Conservation (phyloP, 2,888 invertebrate genomes). For the Lasius fuliginosus region DNA sequence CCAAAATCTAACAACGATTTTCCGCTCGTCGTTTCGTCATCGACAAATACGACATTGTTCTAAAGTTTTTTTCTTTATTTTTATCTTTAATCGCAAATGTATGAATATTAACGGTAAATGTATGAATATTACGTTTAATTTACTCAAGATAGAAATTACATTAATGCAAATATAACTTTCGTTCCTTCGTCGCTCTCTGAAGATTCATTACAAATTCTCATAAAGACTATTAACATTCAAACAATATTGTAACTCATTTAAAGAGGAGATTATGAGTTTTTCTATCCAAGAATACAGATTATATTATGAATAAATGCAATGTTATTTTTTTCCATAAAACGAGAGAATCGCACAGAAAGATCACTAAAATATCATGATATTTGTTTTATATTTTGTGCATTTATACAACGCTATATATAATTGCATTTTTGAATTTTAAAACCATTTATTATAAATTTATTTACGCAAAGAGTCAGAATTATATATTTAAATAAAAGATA, state of each 20-base stretch:
- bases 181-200: not conserved
- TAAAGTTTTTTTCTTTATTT: not conserved
- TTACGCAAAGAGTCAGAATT: not conserved
- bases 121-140: constrained; percentile 21
- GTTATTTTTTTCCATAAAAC: not conserved
- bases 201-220: constrained; percentile 16
- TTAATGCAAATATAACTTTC: constrained; percentile 16
- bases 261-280: constrained; percentile 1
- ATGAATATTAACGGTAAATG: not conserved
- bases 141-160: constrained; percentile 9
- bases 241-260: not conserved
- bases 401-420: not conserved
- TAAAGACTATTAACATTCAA: not conserved
- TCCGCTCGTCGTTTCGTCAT: not conserved
- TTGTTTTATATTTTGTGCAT: not conserved
- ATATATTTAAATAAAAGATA: not conserved
- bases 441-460: not conserved
- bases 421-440: not conserved
- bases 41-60: not conserved
- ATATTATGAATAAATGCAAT: constrained; percentile 32
- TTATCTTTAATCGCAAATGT: not conserved
- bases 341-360: not conserved
- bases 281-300: not conserved
- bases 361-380: not conserved
- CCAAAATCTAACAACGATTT: not conserved